phyloP scores from a whole-genome alignment of 2,797 vertebrate genomes.

The Cichlasoma orientale region DNA sequence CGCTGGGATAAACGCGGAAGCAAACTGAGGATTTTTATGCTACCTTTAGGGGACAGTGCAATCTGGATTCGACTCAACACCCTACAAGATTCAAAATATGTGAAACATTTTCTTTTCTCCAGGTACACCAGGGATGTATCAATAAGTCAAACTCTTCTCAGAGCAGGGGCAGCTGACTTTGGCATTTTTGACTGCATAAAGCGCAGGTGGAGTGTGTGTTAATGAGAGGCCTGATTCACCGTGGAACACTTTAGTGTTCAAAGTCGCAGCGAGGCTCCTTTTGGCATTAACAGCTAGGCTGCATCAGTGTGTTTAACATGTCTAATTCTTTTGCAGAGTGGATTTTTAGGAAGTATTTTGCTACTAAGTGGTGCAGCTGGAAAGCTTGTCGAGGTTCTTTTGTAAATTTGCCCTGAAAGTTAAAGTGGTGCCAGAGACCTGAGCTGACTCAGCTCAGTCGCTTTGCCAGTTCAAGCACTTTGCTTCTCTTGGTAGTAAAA shows the following conservation, averaged over 20 bases:
- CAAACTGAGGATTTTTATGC: background rate
- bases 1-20: background rate
- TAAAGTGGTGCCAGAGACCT: conserved; percentile 4
- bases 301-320: background rate
- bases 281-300: background rate
- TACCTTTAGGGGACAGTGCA: background rate
- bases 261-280: background rate
- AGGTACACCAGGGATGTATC: background rate
- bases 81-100: background rate
- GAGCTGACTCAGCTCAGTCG: conserved; percentile 14
- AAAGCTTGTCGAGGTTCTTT: background rate
- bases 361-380: background rate
- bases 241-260: background rate
- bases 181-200: background rate
- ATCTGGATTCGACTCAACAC: background rate
- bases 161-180: background rate
- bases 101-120: background rate
- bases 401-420: conserved; percentile 11
- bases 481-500: conserved; percentile 9
- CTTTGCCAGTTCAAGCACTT: conserved; percentile 18
- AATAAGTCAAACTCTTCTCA: conserved; percentile 14
- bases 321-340: background rate
- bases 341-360: background rate
- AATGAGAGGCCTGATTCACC: background rate
- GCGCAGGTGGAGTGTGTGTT: background rate